Base-by-base conservation (phyloP, 2,797 vertebrate species). In the Poeciliopsis turneri region DNA sequence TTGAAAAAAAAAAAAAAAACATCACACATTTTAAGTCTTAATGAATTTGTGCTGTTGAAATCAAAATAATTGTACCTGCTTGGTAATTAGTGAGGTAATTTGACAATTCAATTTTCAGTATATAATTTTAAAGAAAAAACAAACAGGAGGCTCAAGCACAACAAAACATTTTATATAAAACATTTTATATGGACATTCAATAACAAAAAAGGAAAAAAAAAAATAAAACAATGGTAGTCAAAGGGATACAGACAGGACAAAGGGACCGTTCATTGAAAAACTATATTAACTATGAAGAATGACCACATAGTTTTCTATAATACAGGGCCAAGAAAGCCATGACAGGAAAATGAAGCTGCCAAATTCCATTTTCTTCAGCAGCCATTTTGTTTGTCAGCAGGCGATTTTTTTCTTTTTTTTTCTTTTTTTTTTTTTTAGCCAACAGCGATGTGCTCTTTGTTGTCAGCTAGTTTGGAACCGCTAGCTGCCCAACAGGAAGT, bases 161-260 rank as follows among this genome's bases (percentile, higher is more conserved):
- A 95, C 93, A 92, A 91, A 94, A 94, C 86, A 85, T 92, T 94
- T 94, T 93, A 94, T 95, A 95, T 93, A 95, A 96, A 96, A 95
- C 95, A 92, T 91, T 95, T 95, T 93, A 95, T 95, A 95, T 95
- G 93, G 94, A 95, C 95, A 96, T 95, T 95, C 94, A 96, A 94
- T 95, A 94, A 96, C 93, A 94, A 96, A 93, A 91, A 74, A 96
- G 92, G 90, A 74, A 72, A 41, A 36, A 33, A 30, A 36, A 25
- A 86, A 73, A 87, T 87, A 80, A 53, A 53, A 85, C 82, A 84
- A 89, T 90, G 25, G 25, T n/a, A 70, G 12, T 43, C 41, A 70
- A 43, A 70, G 39, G 25, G 12, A 45, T 70, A 45, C 41, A 59
- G n/a, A 57, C 3, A 93, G 90, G 89, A 89, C 84, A 87, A 77